phyloP scores from a whole-genome alignment of 2,113 vertebrate species.

The Indicator maculatus region DNA sequence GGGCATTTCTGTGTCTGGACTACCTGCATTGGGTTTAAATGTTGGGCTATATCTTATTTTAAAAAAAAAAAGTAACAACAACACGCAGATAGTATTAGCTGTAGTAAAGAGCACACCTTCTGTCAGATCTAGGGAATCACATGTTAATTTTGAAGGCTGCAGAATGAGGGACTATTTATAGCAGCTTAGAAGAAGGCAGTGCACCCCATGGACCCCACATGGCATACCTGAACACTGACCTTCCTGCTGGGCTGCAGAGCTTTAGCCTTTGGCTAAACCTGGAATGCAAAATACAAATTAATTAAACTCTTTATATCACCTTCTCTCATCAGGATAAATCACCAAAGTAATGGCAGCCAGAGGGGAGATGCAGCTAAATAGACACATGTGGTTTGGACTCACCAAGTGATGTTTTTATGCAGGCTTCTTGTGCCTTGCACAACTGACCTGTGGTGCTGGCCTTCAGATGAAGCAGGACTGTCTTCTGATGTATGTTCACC shows the following conservation, averaged over 20 bases:
- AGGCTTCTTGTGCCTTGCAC: not conserved
- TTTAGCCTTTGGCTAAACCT: not conserved
- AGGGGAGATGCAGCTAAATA: not conserved
- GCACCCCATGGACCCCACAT: not conserved
- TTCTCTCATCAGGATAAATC: not conserved
- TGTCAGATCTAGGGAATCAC: not conserved
- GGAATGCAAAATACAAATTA: not conserved
- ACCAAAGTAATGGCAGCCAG: not conserved
- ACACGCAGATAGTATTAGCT: not conserved
- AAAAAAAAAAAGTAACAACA: not conserved
- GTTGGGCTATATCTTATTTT: not conserved
- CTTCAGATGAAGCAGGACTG: not conserved
- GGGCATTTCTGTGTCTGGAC: not conserved
- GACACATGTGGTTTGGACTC: not conserved
- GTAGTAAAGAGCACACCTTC: not conserved
- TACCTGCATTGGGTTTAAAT: not conserved
- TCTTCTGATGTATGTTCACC: not conserved
- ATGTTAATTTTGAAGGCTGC: not conserved
- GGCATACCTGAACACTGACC: not conserved
- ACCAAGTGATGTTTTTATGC: not conserved
- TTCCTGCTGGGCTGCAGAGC: not conserved
- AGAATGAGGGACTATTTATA: not conserved
- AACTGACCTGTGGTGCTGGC: not conserved
- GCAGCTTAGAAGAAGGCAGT: not conserved
- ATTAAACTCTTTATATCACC: not conserved